Evolutionary conservation across 2,888 invertebrate species (phyloP), one percentile per base, ranked within the genome.

Genomic region (Piscicola geometra): DNA sequence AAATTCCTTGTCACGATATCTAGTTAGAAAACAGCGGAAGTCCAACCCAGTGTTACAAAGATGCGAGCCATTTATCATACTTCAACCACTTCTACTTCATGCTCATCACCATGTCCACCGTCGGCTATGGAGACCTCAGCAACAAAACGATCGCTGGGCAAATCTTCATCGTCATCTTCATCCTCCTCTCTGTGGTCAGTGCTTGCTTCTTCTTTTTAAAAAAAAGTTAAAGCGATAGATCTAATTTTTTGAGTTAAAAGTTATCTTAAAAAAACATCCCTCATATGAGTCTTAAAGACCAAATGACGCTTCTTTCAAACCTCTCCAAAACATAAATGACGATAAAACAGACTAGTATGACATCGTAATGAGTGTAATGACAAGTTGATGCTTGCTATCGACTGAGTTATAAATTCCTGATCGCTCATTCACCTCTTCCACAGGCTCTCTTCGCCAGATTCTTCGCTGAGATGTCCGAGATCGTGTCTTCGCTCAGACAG

Each of bases 51-150:
- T 93, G 95, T 84, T 99, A 99, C 88, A 89, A 90, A 85, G 99
- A 99, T 88, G 91, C 93, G 79, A 94, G 98, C 87, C 90, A 91
- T 2, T 71, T 99, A 86, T 93, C 97, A 79, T 99, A 99, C 88
- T 99, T 98, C 94, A 97, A 98, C 84, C 98, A 98, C 88, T 95
- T 99, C 84, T 99, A 99, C 89, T 99, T 99, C 89, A 90, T 99
- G 82, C 93, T 99, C 88, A 99, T 99, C 84, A 99, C 99, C 85
- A 99, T 99, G 98, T 99, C 99, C 84, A 99, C 99, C 82, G 99
- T 99, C 87, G 99, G 99, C 86, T 98, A 97, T 88, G 99, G 99
- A 88, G 99, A 99, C 88, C 93, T 99, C 85, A 94, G 91, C 89
- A 99, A 98, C 89, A 92, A 94, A 87, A 99, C 99, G 83, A 91